Evolutionary conservation across 2,797 vertebrate species (phyloP).

Genomic region (Enteromius treurensis): DNA sequence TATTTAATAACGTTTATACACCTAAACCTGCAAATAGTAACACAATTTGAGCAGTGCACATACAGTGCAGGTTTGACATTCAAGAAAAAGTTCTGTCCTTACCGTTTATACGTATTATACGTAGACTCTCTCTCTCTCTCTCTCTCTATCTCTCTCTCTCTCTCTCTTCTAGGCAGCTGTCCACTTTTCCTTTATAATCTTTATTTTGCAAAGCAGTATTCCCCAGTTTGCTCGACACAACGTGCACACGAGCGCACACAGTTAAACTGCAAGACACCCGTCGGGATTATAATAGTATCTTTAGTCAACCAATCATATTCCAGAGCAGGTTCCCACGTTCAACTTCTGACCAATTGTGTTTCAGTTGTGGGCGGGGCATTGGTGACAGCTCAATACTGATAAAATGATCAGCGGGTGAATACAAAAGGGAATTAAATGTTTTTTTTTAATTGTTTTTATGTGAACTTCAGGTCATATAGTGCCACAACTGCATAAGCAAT

Average conservation of each 20-base stretch:
- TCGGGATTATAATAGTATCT: slow-evolving; percentile 49
- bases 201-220: not conserved
- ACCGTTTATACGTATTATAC: slow-evolving; percentile 7
- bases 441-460: too few species aligned
- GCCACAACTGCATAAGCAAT: not conserved
- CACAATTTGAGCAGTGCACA: not conserved
- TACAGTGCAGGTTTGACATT: not conserved
- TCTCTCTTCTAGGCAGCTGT: not conserved
- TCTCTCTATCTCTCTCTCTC: not conserved
- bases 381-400: not conserved
- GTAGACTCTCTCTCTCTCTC: not conserved
- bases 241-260: not conserved
- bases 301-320: slow-evolving; percentile 44
- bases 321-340: not conserved
- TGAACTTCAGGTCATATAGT: not conserved
- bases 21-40: not conserved
- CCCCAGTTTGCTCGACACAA: not conserved
- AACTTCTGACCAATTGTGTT: slow-evolving; percentile 48
- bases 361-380: slow-evolving; percentile 36
- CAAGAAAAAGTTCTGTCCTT: slow-evolving; percentile 8
- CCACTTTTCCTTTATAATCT: not conserved
- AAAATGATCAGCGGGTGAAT: not conserved
- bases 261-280: slow-evolving; percentile 46
- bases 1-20: not conserved
- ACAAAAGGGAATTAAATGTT: not conserved